Conservation (phyloP, 2,888 invertebrate genomes). For the Apamea epomidion region DNA sequence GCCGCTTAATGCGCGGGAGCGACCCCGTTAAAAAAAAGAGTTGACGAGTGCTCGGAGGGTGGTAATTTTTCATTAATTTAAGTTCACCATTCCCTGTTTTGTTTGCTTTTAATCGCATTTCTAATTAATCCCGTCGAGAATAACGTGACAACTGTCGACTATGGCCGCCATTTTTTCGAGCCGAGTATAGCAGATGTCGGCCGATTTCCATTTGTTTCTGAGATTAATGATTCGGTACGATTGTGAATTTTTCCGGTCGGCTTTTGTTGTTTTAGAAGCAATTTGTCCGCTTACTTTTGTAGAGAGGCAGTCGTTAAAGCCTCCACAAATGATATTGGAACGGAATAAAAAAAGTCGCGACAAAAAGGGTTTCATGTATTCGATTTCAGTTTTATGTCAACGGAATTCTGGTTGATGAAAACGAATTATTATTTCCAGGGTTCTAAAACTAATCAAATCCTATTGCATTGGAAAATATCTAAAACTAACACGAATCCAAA, state of each 20-base stretch:
- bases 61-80: slow-evolving; percentile 91
- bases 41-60: slow-evolving; percentile 90
- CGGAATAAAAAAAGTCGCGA: slow-evolving; percentile 78
- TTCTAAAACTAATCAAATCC: slow-evolving; percentile 7
- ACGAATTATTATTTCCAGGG: neutral
- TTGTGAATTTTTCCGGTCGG: slow-evolving; percentile 91
- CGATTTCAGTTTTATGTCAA: slow-evolving; percentile 54
- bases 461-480: neutral
- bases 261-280: slow-evolving; percentile 91
- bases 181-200: slow-evolving; percentile 90
- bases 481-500: neutral
- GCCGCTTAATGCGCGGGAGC: slow-evolving; percentile 91
- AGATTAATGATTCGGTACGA: slow-evolving; percentile 91
- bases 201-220: slow-evolving; percentile 91
- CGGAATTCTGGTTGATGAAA: slow-evolving; percentile 21
- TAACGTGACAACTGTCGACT: slow-evolving; percentile 91
- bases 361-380: slow-evolving; percentile 74
- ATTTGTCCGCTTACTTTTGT: slow-evolving; percentile 90
- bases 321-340: slow-evolving; percentile 87
- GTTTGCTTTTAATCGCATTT: slow-evolving; percentile 91
- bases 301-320: slow-evolving; percentile 88
- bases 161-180: slow-evolving; percentile 88
- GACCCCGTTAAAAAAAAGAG: slow-evolving; percentile 90
- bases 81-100: slow-evolving; percentile 91
- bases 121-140: slow-evolving; percentile 91